Conservation (phyloP, 1,140 invertebrate species). For the Ctenoplectra terminalis region DNA sequence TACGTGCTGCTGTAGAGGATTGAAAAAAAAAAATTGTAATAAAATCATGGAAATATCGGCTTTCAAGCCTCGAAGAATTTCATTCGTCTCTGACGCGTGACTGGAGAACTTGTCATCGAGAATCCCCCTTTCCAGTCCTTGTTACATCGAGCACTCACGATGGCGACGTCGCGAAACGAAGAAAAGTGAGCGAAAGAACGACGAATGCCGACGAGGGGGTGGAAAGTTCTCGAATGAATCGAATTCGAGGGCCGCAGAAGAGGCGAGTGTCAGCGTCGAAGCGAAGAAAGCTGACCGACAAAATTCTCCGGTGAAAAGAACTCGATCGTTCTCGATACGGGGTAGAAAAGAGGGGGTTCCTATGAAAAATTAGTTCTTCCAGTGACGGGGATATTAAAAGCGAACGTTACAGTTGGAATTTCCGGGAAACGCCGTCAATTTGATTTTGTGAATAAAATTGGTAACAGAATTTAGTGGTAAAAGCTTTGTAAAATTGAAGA, state of each 20-base stretch:
- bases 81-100: neutral
- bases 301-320: neutral
- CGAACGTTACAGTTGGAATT: too few species aligned
- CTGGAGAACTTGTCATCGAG: constrained; percentile 5
- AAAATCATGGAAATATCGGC: too few species aligned
- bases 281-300: constrained; percentile 42
- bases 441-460: too few species aligned
- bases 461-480: too few species aligned
- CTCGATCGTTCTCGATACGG: neutral
- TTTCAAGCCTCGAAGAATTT: neutral
- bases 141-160: too few species aligned
- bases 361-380: constrained; percentile 31
- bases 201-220: too few species aligned
- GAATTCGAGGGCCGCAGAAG: constrained; percentile 55
- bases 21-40: too few species aligned
- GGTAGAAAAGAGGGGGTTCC: neutral
- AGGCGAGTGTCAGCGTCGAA: constrained; percentile 30
- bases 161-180: constrained; percentile 8
- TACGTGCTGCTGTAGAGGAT: too few species aligned
- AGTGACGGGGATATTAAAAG: neutral
- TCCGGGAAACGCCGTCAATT: too few species aligned
- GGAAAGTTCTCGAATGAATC: constrained; percentile 70
- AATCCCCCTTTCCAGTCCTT: constrained; percentile 4
- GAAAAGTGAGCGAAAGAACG: too few species aligned
- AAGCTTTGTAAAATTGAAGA: too few species aligned